Base-by-base conservation (phyloP, 2,797 vertebrate species). In the Sebastes aleutianus region DNA sequence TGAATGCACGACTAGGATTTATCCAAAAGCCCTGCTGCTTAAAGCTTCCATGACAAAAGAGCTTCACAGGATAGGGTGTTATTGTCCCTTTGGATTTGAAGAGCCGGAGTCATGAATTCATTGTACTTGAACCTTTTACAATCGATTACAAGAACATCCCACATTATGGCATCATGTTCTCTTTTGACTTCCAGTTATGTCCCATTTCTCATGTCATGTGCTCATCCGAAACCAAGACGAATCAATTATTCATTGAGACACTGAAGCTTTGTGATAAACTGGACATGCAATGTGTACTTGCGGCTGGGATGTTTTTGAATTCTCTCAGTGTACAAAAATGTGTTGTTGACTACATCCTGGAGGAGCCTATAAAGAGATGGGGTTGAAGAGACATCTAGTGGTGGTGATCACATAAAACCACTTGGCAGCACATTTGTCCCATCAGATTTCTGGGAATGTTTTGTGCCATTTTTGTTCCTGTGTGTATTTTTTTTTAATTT, bases 321-420 rank as follows among this genome's bases (percentile, higher is more conserved):
- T 73, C 16, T 79, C 22, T 72, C 39, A 50, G 18, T n/a, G 8
- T 74, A n/a, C 32, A 76, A 34, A 73, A 36, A n/a, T 5, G 29
- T 56, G 43, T 58, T 76, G 74, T 47, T 70, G 57, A 67, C 63
- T 57, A 9, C 27, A 64, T 58, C 26, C 34, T 59, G 13, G 12
- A 54, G 22, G 22, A 66, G 9, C 74, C 18, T 24, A 12, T 57
- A 6, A 39, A 80, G 22, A 61, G 47, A 76, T 77, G 73, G 82
- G 22, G 6, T 56, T 87, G 31, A 82, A 77, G 92, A 82, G 94
- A 92, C 94, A 91, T 88, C 96, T 94, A 88, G 93, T 93, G 94
- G 91, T 78, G 59, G 66, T 50, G 10, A 62, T 43, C 16, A 32
- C 4, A 32, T 24, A 82, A 20, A 72, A 58, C 63, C 20, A 59